phyloP scores from a whole-genome alignment of 1,140 invertebrate genomes.

The Drosophila bocqueti region DNA sequence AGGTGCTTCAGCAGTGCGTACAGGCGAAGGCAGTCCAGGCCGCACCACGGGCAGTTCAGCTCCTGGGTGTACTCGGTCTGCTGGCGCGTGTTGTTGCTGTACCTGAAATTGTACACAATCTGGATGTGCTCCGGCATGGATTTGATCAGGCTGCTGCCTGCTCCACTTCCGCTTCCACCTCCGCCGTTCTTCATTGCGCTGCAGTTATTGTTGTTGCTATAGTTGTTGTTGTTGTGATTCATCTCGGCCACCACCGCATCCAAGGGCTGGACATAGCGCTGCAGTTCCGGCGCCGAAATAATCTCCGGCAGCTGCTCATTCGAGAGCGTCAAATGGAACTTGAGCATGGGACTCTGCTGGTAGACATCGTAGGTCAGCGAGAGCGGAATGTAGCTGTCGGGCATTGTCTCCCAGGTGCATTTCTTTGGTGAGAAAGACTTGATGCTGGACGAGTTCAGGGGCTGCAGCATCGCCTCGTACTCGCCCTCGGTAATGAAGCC shows the following conservation, averaged over 20 bases:
- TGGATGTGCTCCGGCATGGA: slow-evolving; percentile 86
- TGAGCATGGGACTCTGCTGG: slow-evolving; percentile 91
- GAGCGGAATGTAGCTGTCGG: slow-evolving; percentile 88
- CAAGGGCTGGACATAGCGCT: slow-evolving; percentile 71
- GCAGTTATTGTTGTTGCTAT: slow-evolving; percentile 66
- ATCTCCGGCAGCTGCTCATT: slow-evolving; percentile 89
- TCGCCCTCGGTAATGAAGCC: slow-evolving; percentile 95
- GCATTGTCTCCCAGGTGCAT: slow-evolving; percentile 93
- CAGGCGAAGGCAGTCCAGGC: slow-evolving; percentile 93
- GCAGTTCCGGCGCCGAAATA: slow-evolving; percentile 86
- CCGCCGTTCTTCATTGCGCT: slow-evolving; percentile 49
- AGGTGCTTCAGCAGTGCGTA: slow-evolving; percentile 97
- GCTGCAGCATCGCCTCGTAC: slow-evolving; percentile 94
- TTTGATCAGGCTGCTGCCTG: slow-evolving; percentile 41
- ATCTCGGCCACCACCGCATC: slow-evolving; percentile 64
- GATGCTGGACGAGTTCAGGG: slow-evolving; percentile 87
- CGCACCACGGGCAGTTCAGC: slow-evolving; percentile 97
- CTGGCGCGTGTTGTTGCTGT: slow-evolving; percentile 97
- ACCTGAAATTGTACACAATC: slow-evolving; percentile 98
- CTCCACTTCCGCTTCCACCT: too few species aligned
- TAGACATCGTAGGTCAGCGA: slow-evolving; percentile 88
- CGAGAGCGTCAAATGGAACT: slow-evolving; percentile 93
- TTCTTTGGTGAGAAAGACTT: slow-evolving; percentile 88
- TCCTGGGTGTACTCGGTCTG: slow-evolving; percentile 97
- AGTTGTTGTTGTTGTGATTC: slow-evolving; percentile 85